Evolutionary conservation across 53 echinoderm and acorn worm species (phyloP).

Genomic region (Hippasteria phrygiana): DNA sequence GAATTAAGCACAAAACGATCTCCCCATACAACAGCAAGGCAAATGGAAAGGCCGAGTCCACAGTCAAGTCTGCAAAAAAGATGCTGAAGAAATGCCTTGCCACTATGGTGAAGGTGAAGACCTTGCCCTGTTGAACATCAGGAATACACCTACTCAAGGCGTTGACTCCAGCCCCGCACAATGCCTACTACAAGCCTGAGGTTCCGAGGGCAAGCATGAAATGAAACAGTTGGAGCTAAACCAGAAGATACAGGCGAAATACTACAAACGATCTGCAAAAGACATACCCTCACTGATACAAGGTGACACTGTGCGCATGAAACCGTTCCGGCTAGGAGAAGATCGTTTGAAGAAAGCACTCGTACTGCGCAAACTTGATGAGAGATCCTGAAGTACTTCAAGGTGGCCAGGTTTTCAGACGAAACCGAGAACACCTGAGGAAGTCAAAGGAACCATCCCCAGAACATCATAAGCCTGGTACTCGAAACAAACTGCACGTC

Average conservation of each 20-base stretch:
- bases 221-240: slow-evolving; percentile 36
- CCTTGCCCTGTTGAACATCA: slow-evolving; percentile 66
- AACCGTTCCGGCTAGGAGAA: slow-evolving; percentile 42
- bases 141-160: slow-evolving; percentile 67
- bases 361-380: slow-evolving; percentile 32
- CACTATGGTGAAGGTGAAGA: slow-evolving; percentile 24
- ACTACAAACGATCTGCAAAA: slow-evolving; percentile 60
- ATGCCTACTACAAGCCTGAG: slow-evolving; percentile 26
- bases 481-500: background rate
- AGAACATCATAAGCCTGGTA: background rate
- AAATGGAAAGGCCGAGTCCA: slow-evolving; percentile 66
- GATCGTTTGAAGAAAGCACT: slow-evolving; percentile 53
- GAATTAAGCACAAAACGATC: slow-evolving; percentile 57
- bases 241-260: slow-evolving; percentile 49
- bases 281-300: slow-evolving; percentile 47
- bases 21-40: slow-evolving; percentile 74
- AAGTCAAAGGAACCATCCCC: slow-evolving; percentile 37
- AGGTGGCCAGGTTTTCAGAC: slow-evolving; percentile 52
- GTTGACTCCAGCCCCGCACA: slow-evolving; percentile 63
- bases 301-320: slow-evolving; percentile 62
- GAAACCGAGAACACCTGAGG: slow-evolving; percentile 69
- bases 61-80: slow-evolving; percentile 61
- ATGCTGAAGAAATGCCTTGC: slow-evolving; percentile 55
- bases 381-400: slow-evolving; percentile 64
- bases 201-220: slow-evolving; percentile 15